phyloP scores from a whole-genome alignment of 2,113 vertebrate genomes.

The Cyphomyrus discorhynchus region DNA sequence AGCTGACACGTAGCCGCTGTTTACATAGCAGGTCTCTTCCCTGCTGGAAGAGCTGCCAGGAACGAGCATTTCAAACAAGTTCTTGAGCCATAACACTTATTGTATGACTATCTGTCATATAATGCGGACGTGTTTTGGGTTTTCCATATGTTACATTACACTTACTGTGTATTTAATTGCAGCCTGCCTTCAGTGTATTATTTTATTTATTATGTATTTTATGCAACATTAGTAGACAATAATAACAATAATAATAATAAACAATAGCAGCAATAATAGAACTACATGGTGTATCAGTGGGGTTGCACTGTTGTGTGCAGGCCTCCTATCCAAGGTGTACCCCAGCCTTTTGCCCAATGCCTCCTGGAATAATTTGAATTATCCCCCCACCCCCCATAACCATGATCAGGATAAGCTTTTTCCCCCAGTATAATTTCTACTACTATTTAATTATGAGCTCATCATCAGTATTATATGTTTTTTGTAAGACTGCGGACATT shows the following conservation, averaged over 20 bases:
- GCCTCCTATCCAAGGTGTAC: background rate
- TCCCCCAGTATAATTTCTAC: background rate
- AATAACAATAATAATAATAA: background rate
- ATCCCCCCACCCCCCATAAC: background rate
- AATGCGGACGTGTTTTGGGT: background rate
- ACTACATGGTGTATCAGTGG: background rate
- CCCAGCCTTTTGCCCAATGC: background rate
- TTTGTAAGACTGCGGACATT: background rate
- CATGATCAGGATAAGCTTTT: background rate
- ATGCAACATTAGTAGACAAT: background rate
- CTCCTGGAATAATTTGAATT: background rate
- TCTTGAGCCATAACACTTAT: background rate
- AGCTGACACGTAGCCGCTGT: slow-evolving; percentile 33
- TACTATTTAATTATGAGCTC: background rate
- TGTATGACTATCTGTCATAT: background rate
- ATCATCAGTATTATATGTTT: background rate
- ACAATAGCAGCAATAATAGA: background rate
- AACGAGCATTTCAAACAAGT: background rate
- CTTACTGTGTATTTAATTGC: background rate
- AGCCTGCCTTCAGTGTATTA: background rate
- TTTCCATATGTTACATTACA: background rate
- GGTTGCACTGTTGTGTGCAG: background rate
- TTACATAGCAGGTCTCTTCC: slow-evolving; percentile 5
- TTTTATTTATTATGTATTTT: background rate
- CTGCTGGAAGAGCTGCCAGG: background rate